These are phyloP conservation scores for Girardinichthys multiradiatus DNA, from an alignment of 2,113 vertebrate genomes.

Conservation along the genomic window DNA sequence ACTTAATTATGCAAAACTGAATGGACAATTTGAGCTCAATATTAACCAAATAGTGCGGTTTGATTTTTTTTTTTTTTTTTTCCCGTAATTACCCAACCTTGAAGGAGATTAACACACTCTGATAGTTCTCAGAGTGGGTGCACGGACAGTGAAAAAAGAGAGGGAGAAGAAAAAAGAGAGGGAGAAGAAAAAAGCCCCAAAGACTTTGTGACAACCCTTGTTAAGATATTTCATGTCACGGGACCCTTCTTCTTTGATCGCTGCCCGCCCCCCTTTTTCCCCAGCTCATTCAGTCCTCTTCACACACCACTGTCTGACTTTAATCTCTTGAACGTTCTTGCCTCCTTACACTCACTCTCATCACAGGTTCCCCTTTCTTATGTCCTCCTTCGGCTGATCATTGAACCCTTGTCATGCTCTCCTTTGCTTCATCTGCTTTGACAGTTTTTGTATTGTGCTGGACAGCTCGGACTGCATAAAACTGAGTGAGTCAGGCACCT, in stretches of 20 bases:
- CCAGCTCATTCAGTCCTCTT: constrained; percentile 29
- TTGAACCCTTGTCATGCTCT: constrained; percentile 40
- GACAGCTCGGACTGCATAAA: constrained; percentile 9
- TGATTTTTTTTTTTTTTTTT: constrained; percentile 34
- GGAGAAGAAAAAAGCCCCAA: constrained; percentile 18
- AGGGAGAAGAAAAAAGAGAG: constrained; percentile 11
- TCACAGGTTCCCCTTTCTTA: constrained; percentile 5
- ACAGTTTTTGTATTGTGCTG: constrained; percentile 13
- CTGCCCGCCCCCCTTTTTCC: constrained; percentile 17
- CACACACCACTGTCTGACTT: constrained; percentile 27
- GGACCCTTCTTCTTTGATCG: constrained; percentile 44
- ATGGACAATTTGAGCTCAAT: constrained; percentile 52
- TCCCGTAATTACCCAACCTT: constrained; percentile 68
- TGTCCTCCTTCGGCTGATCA: constrained; percentile 36
- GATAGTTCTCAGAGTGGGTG: constrained; percentile 39
- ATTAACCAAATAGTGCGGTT: constrained; percentile 49
- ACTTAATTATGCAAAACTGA: constrained; percentile 61
- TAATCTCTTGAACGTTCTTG: constrained; percentile 37
- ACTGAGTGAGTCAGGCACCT: constrained; percentile 17
- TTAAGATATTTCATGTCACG: constrained; percentile 60
- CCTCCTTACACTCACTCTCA: constrained; percentile 32
- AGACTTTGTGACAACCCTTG: constrained; percentile 43
- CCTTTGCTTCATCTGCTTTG: constrained; percentile 27
- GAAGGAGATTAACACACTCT: constrained; percentile 65
- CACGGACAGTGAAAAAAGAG: constrained; percentile 12